Conservation (phyloP, 1,140 invertebrate genomes). For the Sminthurides bifidus region DNA sequence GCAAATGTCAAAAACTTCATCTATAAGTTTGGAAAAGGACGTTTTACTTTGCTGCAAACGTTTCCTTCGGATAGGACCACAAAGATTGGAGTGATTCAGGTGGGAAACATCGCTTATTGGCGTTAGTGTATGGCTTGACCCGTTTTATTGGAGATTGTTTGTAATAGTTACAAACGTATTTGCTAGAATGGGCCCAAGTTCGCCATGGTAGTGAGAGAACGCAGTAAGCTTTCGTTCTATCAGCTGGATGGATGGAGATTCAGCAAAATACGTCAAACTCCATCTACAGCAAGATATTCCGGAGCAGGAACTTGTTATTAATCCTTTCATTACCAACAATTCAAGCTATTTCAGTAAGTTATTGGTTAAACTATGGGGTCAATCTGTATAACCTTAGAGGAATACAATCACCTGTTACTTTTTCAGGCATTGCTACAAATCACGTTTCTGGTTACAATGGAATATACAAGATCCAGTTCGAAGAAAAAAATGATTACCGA, state of each 20-base stretch:
- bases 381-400: not conserved
- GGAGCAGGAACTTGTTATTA: constrained; percentile 1
- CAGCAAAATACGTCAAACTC: constrained; percentile 18
- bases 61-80: constrained; percentile 31
- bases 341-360: constrained; percentile 20
- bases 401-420: not conserved
- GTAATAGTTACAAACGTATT: not conserved
- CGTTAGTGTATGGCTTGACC: not conserved
- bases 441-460: constrained; percentile 1
- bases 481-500: constrained; percentile 10
- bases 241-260: constrained; percentile 42
- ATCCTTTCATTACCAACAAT: not conserved
- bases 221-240: constrained; percentile 30
- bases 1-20: constrained; percentile 33
- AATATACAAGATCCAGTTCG: constrained; percentile 16
- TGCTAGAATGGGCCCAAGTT: constrained; percentile 23
- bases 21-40: constrained; percentile 36
- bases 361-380: not conserved
- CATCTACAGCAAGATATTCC: not conserved
- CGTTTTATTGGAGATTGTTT: not conserved
- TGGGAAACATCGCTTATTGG: not conserved
- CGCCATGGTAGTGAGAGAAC: constrained; percentile 28
- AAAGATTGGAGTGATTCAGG: constrained; percentile 29
- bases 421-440: constrained; percentile 9
- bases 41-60: constrained; percentile 40